These are phyloP conservation scores for Sussaba pulchella DNA, from an alignment of 2,888 invertebrate genomes.

Conservation along the genomic window DNA sequence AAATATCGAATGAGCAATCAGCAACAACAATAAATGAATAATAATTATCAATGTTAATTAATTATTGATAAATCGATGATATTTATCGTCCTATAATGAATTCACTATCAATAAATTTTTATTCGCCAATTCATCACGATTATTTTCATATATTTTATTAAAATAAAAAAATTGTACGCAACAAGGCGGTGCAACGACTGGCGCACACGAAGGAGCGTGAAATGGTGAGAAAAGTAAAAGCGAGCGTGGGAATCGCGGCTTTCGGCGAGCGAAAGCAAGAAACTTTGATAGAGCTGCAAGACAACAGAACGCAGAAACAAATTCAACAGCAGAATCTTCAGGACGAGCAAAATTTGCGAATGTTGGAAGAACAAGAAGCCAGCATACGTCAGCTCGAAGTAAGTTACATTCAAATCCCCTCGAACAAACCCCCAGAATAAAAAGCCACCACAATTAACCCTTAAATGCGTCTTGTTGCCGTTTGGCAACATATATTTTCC, in stretches of 20 bases:
- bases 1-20: no score
- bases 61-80: no score
- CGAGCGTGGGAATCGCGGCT: slow-evolving; percentile 86
- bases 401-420: no score
- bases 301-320: slow-evolving; percentile 86
- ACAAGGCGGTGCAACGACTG: slow-evolving; percentile 92
- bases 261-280: slow-evolving; percentile 85
- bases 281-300: slow-evolving; percentile 88
- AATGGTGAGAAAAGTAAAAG: slow-evolving; percentile 91
- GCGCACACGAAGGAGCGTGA: slow-evolving; percentile 97
- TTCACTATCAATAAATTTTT: no score
- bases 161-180: background rate
- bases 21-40: no score
- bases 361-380: slow-evolving; percentile 95
- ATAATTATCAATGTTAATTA: no score
- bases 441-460: no score
- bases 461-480: no score
- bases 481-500: no score
- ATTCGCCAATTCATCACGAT: no score
- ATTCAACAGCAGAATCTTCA: slow-evolving; percentile 91
- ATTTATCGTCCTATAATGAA: no score
- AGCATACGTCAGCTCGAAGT: slow-evolving; percentile 97
- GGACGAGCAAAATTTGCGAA: slow-evolving; percentile 93
- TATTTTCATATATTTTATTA: background rate
- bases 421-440: no score